Conservation (phyloP, 2,113 vertebrate genomes). For the Tiliqua scincoides region DNA sequence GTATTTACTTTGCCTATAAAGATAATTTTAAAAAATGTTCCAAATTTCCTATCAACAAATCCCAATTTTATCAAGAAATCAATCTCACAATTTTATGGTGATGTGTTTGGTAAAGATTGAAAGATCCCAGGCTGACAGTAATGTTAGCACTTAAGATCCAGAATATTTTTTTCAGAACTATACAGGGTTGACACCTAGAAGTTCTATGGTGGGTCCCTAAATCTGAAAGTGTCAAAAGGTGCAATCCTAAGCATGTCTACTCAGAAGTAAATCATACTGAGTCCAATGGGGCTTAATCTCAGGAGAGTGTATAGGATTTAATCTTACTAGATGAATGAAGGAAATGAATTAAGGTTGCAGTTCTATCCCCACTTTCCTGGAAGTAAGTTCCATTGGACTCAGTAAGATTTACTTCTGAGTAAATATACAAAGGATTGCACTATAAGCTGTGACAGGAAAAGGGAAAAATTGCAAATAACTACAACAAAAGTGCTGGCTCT, state of each 20-base stretch:
- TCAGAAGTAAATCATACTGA: too few relatives aligned
- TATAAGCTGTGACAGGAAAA: background rate
- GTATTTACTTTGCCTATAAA: background rate
- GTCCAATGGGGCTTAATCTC: too few relatives aligned
- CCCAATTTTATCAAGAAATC: background rate
- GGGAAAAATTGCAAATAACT: background rate
- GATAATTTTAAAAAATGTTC: slow-evolving; percentile 8
- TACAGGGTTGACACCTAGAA: too few relatives aligned
- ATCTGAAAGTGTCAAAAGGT: background rate
- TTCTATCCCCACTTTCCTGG: too few relatives aligned
- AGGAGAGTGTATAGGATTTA: too few relatives aligned
- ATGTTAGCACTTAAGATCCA: background rate
- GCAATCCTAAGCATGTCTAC: too few relatives aligned
- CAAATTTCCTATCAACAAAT: background rate
- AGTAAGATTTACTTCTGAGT: too few relatives aligned
- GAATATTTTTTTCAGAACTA: background rate
- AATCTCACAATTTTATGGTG: background rate
- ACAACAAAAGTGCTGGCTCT: background rate
- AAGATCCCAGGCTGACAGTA: background rate
- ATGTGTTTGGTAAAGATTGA: background rate
- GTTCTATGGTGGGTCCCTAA: background rate
- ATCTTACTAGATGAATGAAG: background rate
- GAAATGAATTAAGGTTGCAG: background rate
- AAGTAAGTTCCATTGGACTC: too few relatives aligned
- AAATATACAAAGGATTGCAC: too few relatives aligned